Conservation (phyloP, 2,113 vertebrate genomes). For the Seriola quinqueradiata region DNA sequence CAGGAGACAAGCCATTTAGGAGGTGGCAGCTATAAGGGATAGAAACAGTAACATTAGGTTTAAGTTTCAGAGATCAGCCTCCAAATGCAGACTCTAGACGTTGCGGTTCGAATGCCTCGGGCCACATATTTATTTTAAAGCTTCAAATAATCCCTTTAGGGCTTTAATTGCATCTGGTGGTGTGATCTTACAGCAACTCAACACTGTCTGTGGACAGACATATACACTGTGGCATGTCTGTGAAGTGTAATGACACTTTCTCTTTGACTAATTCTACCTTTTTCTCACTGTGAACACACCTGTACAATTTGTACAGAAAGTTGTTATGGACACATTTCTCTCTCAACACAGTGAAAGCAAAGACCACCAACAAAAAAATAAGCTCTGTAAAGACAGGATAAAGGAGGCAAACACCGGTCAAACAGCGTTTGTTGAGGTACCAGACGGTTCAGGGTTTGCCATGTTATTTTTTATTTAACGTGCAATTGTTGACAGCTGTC, state of each 20-base stretch:
- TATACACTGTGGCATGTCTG: slow-evolving; percentile 38
- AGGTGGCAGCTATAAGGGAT: slow-evolving; percentile 38
- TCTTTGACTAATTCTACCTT: slow-evolving; percentile 28
- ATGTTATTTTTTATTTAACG: too few relatives aligned
- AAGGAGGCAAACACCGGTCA: neutral
- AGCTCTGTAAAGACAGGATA: neutral
- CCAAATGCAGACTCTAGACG: slow-evolving; percentile 19
- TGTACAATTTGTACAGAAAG: slow-evolving; percentile 1
- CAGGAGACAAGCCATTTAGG: slow-evolving; percentile 41
- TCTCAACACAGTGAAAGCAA: neutral
- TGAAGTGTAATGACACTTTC: slow-evolving; percentile 28
- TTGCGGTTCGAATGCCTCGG: slow-evolving; percentile 48
- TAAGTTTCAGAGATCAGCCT: slow-evolving; percentile 62
- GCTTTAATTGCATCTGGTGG: slow-evolving; percentile 60
- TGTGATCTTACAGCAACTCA: slow-evolving; percentile 69
- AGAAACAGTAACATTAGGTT: slow-evolving; percentile 49
- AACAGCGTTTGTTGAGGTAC: too few relatives aligned
- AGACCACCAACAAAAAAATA: neutral
- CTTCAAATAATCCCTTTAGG: slow-evolving; percentile 57
- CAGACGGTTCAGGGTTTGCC: neutral
- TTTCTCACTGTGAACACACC: slow-evolving; percentile 17
- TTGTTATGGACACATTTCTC: too few relatives aligned
- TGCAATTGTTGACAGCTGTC: neutral
- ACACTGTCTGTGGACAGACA: slow-evolving; percentile 57
- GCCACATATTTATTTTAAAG: slow-evolving; percentile 65